Evolutionary conservation across 2,113 vertebrate species (phyloP).

Genomic region (Phoxinus phoxinus): DNA sequence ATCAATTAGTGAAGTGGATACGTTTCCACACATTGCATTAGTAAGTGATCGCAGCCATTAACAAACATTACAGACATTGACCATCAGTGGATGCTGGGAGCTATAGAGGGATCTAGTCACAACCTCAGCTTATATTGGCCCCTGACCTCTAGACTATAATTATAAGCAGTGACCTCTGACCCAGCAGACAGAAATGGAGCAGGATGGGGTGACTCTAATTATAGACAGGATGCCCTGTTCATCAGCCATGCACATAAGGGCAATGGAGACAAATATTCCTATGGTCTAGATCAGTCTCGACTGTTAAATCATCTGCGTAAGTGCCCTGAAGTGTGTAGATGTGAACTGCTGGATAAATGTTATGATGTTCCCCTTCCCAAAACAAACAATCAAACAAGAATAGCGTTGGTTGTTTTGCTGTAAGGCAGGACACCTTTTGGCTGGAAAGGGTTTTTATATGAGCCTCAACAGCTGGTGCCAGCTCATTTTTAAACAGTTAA

Average conservation of each 20-base stretch:
- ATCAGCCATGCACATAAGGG: slow-evolving; percentile 50
- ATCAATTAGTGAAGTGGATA: too few relatives aligned
- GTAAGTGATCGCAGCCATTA: background rate
- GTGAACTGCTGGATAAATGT: slow-evolving; percentile 17
- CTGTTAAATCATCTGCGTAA: slow-evolving; percentile 1
- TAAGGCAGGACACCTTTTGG: slow-evolving; percentile 24
- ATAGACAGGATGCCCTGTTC: slow-evolving; percentile 49
- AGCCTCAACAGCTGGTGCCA: slow-evolving; percentile 24
- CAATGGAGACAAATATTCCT: slow-evolving; percentile 46
- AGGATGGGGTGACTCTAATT: slow-evolving; percentile 54
- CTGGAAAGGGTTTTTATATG: slow-evolving; percentile 29
- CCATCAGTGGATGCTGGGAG: slow-evolving; percentile 24
- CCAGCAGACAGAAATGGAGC: slow-evolving; percentile 43
- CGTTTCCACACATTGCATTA: background rate
- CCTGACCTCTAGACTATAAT: slow-evolving; percentile 58
- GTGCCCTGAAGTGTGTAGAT: slow-evolving; percentile 4
- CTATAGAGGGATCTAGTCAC: slow-evolving; percentile 40
- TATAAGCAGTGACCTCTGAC: slow-evolving; percentile 56
- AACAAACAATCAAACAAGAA: slow-evolving; percentile 27
- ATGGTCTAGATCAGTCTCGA: slow-evolving; percentile 13
- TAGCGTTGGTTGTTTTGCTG: slow-evolving; percentile 20
- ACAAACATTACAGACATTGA: slow-evolving; percentile 25
- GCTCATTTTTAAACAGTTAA: background rate
- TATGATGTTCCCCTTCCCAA: slow-evolving; percentile 11
- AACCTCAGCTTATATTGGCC: slow-evolving; percentile 55